These are phyloP conservation scores for Zosterops lateralis DNA, from an alignment of 2,113 vertebrate species.

Conservation along the genomic window DNA sequence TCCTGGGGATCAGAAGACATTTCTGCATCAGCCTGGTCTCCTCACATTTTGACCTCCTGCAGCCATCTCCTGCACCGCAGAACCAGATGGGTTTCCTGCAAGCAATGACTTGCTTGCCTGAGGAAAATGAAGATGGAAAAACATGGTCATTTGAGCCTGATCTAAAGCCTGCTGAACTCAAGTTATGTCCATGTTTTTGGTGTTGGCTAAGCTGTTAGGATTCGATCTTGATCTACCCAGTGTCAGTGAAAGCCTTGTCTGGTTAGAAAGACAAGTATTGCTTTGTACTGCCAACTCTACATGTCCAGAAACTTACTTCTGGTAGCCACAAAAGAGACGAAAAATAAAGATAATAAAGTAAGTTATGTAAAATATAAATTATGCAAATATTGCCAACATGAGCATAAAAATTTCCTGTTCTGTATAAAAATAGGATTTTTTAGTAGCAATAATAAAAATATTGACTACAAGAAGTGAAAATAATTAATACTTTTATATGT, in stretches of 20 bases:
- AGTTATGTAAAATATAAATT: rapidly evolving
- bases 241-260: not conserved
- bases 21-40: not conserved
- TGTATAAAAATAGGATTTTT: not conserved
- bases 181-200: not conserved
- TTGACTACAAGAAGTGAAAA: not conserved
- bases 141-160: not conserved
- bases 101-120: not conserved
- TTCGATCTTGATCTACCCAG: not conserved
- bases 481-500: not conserved
- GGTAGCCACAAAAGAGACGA: not conserved
- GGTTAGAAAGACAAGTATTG: not conserved
- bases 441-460: not conserved
- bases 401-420: not conserved
- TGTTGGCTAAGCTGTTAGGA: not conserved
- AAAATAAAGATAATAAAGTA: not conserved
- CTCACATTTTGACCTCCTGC: not conserved
- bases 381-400: not conserved
- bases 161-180: not conserved
- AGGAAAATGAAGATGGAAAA: not conserved
- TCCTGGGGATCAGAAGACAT: not conserved
- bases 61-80: not conserved
- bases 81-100: not conserved
- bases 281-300: not conserved
- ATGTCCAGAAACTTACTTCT: not conserved